Base-by-base conservation (phyloP, 2,113 vertebrate species). In the Strix aluco region DNA sequence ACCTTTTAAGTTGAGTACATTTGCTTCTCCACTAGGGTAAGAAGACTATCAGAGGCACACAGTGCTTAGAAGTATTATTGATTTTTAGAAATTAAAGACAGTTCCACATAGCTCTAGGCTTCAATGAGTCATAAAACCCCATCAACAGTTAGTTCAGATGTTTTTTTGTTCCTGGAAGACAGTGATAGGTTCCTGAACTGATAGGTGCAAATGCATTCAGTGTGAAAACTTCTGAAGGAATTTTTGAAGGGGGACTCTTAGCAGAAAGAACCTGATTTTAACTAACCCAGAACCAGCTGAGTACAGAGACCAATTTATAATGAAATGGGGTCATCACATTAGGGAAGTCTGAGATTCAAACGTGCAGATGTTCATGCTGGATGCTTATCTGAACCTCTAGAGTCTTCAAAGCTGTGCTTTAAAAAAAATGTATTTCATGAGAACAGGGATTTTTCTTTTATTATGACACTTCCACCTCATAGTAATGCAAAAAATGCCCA, bases 21-120 rank as follows among this genome's bases (percentile, higher is more conserved):
- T 91, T 81, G 8, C 61, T 92, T 94, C 79, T 89, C 57, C 65
- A 61, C 55, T 54, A 61, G 34, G 52, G 30, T 95, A 88, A 86
- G 38, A 88, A 83, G 70, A 75, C 83, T 71, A 75, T 71, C 77
- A 78, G 63, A 94, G 52, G 59, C 38, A 84, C 61, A 84, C 16
- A 57, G 9, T 61, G 21, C 89, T 94, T 91, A 63, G 82, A 93
- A 30, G 18, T 63, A 65, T 59, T 92, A 94, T 84, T 94, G 96
- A 96, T 92, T 95, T 96, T 92, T 78, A 91, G 80, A 95, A 97
- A 96, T 93, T 94, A 96, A 96, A 95, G 86, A 58, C 57, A 69
- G 72, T 92, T 96, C 91, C 95, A 85, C 78, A 62, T 58, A 81
- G 57, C 86, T 86, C 30, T 40, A 62, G 63, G 82, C 63, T 94